A percentile compares a stretch with the other conserved stretches of the same genome.
Conservation (phyloP, 92 coral and sea anemone genomes). For the Umimayanthus chanpuru region DNA sequence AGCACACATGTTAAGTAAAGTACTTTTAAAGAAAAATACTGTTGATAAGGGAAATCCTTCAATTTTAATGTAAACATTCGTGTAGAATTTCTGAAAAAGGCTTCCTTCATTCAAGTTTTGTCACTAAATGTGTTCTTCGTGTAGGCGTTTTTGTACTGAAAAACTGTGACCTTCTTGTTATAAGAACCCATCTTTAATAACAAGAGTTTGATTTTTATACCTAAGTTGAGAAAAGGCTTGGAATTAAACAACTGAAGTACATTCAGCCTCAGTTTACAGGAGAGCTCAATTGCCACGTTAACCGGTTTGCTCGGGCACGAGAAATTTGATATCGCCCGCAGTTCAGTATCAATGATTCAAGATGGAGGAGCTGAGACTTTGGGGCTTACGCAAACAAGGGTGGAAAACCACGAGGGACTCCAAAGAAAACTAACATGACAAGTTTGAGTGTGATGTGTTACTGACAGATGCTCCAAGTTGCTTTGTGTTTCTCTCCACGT, state of each 20-base stretch:
- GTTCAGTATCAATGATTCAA: background rate
- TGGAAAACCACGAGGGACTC: constrained; percentile 1
- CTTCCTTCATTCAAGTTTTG: background rate
- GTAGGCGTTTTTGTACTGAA: background rate
- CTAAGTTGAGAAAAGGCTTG: background rate
- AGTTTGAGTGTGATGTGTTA: background rate
- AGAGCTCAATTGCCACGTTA: background rate
- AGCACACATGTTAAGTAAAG: background rate
- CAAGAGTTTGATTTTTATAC: background rate
- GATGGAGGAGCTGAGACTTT: constrained; percentile 5
- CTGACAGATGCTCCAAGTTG: background rate
- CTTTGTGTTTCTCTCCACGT: background rate
- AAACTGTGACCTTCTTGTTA: background rate
- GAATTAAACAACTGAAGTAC: background rate
- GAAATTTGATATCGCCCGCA: constrained; percentile 3
- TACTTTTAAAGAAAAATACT: background rate
- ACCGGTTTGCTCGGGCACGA: too few species aligned
- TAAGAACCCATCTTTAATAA: background rate
- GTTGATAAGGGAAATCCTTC: background rate
- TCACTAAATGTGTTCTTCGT: background rate
- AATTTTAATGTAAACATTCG: background rate
- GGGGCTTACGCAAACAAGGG: constrained; percentile 11
- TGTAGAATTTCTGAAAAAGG: too few species aligned
- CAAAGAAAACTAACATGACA: background rate
- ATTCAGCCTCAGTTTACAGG: background rate